A percentile compares a stretch with the other conserved stretches of the same genome.
Evolutionary conservation across 2,797 vertebrate species (phyloP).

Genomic region (Tenualosa ilisha): DNA sequence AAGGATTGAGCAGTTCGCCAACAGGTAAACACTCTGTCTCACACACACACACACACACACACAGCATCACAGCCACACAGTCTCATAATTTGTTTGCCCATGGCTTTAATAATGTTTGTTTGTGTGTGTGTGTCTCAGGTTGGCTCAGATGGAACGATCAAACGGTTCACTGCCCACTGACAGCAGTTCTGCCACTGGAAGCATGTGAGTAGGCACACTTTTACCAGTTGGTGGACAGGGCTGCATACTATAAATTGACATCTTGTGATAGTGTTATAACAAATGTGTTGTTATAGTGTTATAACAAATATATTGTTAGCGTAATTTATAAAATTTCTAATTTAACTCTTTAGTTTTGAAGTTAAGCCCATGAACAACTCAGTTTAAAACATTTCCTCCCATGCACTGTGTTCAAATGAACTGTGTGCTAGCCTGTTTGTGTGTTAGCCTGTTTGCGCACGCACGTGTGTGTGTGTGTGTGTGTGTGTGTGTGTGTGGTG

Average conservation of each 20-base stretch:
- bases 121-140: conserved; percentile 65
- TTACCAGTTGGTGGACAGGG: background rate
- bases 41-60: conserved; percentile 2
- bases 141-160: conserved; percentile 94
- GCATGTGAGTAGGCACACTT: conserved; percentile 82
- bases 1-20: conserved; percentile 96
- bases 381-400: too few relatives aligned
- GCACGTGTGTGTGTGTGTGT: too few relatives aligned
- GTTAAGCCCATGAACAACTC: too few relatives aligned
- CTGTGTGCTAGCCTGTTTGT: too few relatives aligned
- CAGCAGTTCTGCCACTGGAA: conserved; percentile 94
- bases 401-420: too few relatives aligned
- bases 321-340: too few relatives aligned
- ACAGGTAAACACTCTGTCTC: conserved; percentile 74
- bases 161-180: conserved; percentile 95
- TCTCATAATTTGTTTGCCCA: background rate
- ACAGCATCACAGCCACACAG: background rate
- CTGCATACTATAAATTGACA: background rate
- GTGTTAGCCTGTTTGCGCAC: too few relatives aligned
- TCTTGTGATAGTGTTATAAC: too few relatives aligned
- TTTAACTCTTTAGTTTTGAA: too few relatives aligned
- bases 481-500: too few relatives aligned
- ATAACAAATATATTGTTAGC: too few relatives aligned
- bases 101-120: background rate
- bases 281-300: too few relatives aligned